Conservation (phyloP, 1,140 invertebrate species). For the Plodia interpunctella region DNA sequence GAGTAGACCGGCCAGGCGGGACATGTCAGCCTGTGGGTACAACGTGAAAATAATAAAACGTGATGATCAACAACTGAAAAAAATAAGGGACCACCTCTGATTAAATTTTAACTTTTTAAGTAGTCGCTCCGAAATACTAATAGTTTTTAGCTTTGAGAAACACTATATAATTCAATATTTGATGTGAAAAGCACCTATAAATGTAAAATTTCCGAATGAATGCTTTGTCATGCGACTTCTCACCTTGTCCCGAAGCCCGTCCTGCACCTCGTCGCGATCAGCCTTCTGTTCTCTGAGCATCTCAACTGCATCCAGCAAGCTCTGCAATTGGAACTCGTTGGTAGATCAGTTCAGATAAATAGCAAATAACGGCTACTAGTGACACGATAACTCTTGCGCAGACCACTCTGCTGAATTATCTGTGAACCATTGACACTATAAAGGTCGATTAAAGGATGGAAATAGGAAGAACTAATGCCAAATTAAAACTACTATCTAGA, state of each 20-base stretch:
- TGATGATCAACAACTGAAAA: background rate
- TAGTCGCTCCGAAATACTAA: no score
- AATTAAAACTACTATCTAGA: no score
- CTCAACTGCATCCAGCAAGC: slow-evolving; percentile 32
- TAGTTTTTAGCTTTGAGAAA: no score
- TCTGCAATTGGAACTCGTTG: background rate
- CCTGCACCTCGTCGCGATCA: slow-evolving; percentile 56
- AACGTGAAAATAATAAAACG: background rate
- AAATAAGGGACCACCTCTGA: no score
- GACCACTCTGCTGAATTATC: no score
- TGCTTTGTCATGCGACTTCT: background rate
- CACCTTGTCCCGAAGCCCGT: slow-evolving; percentile 60
- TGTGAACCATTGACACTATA: no score
- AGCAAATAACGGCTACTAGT: background rate
- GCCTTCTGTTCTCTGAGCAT: slow-evolving; percentile 57
- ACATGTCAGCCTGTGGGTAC: slow-evolving; percentile 40
- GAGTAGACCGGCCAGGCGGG: slow-evolving; percentile 41
- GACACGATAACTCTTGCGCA: background rate
- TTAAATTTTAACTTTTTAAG: no score
- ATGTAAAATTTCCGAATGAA: no score
- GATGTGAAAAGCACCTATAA: background rate
- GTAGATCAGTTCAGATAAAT: no score
- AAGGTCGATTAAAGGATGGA: no score
- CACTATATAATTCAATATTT: no score
- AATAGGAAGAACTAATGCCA: no score